phyloP scores from a whole-genome alignment of 2,888 invertebrate species.

The Frankliniella fusca region DNA sequence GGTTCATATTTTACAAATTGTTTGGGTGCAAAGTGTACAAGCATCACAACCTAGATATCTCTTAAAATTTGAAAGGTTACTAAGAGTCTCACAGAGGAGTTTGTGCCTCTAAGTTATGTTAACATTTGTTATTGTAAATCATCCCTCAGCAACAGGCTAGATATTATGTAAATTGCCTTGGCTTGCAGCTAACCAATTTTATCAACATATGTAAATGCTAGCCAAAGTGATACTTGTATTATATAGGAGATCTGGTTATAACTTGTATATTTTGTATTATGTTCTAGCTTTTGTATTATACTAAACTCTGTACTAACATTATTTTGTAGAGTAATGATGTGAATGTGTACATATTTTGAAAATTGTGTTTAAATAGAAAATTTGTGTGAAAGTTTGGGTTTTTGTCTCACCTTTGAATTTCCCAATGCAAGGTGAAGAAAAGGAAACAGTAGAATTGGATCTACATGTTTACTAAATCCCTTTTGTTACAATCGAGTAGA shows the following conservation, averaged over 20 bases:
- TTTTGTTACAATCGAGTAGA: too few species aligned
- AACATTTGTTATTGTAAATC: conserved; percentile 26
- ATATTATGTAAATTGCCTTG: conserved; percentile 30
- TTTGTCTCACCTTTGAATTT: background rate
- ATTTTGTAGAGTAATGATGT: conserved; percentile 13
- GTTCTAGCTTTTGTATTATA: conserved; percentile 35
- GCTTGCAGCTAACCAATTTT: conserved; percentile 32
- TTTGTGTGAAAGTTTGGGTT: conserved; percentile 12
- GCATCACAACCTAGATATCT: conserved; percentile 14
- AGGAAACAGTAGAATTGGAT: too few species aligned
- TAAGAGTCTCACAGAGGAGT: background rate
- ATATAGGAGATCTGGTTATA: conserved; percentile 36
- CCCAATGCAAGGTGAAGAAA: background rate
- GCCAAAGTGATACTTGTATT: conserved; percentile 34
- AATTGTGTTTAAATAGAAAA: conserved; percentile 23
- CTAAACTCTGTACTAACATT: conserved; percentile 23
- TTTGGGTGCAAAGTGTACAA: background rate
- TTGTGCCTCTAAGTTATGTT: background rate
- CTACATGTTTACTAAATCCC: too few species aligned
- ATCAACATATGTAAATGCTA: conserved; percentile 28
- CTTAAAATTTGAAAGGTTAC: background rate
- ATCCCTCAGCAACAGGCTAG: conserved; percentile 30
- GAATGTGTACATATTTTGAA: conserved; percentile 18
- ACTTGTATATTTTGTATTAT: conserved; percentile 38
- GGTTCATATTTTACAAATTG: background rate